These are phyloP conservation scores for Andricus curvator DNA, from an alignment of 2,888 invertebrate species.

Conservation along the genomic window DNA sequence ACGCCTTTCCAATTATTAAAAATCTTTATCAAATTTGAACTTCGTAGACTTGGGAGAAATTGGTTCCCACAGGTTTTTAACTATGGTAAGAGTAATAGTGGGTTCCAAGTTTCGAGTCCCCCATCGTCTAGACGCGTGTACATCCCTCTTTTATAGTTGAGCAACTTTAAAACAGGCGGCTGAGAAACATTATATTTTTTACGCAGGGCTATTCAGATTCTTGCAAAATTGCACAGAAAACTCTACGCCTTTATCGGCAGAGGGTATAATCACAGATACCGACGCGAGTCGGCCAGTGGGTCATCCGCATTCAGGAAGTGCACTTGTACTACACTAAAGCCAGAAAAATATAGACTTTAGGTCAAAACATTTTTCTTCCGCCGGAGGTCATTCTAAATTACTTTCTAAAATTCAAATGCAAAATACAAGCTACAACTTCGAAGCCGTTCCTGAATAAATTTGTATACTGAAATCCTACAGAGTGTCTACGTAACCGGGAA, in stretches of 20 bases:
- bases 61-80: constrained; percentile 63
- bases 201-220: constrained; percentile 77
- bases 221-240: constrained; percentile 75
- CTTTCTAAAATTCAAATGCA: constrained; percentile 30
- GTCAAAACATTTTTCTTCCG: background rate
- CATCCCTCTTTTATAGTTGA: constrained; percentile 55
- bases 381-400: constrained; percentile 28
- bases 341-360: constrained; percentile 36
- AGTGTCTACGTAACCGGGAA: too few species aligned
- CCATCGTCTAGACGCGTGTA: constrained; percentile 71
- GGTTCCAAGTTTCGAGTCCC: constrained; percentile 58
- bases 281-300: constrained; percentile 67
- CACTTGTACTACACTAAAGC: constrained; percentile 21
- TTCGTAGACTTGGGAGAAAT: constrained; percentile 6
- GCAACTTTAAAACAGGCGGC: constrained; percentile 63
- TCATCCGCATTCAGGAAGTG: constrained; percentile 65
- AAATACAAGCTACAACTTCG: background rate
- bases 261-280: constrained; percentile 61
- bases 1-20: background rate
- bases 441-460: background rate
- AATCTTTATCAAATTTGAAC: background rate
- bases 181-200: constrained; percentile 72
- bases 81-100: constrained; percentile 64
- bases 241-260: constrained; percentile 53
- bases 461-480: background rate